phyloP scores from a whole-genome alignment of 2,113 vertebrate species.

The Macaca nemestrina region DNA sequence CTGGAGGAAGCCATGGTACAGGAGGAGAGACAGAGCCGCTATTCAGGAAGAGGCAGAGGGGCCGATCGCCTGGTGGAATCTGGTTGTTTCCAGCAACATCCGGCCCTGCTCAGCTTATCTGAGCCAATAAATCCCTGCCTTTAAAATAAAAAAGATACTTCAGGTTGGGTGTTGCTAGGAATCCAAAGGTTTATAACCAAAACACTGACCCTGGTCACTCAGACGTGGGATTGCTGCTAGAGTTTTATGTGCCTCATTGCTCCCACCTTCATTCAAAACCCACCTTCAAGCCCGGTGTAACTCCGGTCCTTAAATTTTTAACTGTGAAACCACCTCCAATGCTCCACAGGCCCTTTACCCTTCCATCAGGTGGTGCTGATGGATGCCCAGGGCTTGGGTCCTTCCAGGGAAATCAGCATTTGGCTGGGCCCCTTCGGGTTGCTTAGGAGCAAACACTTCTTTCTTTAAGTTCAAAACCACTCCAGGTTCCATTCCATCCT shows the following conservation, averaged over 20 bases:
- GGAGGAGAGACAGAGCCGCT: not conserved
- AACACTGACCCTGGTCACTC: not conserved
- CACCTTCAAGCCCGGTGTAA: not conserved
- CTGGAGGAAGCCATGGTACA: not conserved
- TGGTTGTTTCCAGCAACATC: not conserved
- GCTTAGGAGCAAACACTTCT: not conserved
- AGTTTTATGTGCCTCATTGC: rapidly evolving
- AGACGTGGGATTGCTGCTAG: rapidly evolving
- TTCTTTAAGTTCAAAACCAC: not conserved
- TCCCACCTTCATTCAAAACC: not conserved
- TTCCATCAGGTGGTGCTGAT: rapidly evolving
- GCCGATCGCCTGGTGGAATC: rapidly evolving
- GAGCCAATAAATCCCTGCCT: not conserved
- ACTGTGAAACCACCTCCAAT: rapidly evolving
- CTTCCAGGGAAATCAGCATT: rapidly evolving
- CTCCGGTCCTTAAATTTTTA: not conserved
- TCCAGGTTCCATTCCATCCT: too few relatives aligned
- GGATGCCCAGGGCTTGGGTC: not conserved
- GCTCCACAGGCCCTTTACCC: rapidly evolving
- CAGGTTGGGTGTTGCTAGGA: not conserved
- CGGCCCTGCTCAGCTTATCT: not conserved
- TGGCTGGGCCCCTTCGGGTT: not conserved
- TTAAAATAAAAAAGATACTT: not conserved
- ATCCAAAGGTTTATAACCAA: not conserved
- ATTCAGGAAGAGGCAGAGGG: not conserved